phyloP scores from a whole-genome alignment of 2,888 invertebrate species.

The Heliothis peltigera region DNA sequence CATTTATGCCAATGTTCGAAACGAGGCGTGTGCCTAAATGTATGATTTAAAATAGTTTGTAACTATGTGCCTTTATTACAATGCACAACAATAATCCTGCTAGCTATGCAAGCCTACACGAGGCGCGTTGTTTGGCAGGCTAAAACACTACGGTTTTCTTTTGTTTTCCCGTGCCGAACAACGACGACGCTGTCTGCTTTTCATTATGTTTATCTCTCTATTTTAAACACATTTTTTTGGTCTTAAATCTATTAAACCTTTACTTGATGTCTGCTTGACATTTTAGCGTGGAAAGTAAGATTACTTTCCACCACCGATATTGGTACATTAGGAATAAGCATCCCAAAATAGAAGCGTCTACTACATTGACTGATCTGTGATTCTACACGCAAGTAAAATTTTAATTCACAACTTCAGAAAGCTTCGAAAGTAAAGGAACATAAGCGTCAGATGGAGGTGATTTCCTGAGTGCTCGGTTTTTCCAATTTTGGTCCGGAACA shows the following conservation, averaged over 20 bases:
- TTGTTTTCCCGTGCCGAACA: conserved; percentile 17
- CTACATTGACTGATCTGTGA: neutral
- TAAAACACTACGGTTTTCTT: neutral
- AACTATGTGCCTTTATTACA: neutral
- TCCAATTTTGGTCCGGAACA: conserved; percentile 45
- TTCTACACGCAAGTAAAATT: neutral
- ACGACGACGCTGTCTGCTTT: neutral
- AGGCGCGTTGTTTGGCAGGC: conserved; percentile 8
- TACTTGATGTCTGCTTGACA: neutral
- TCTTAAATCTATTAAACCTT: too few species aligned
- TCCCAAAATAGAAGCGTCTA: neutral
- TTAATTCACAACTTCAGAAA: conserved; percentile 18
- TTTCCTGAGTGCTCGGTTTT: conserved; percentile 51
- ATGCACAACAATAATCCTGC: neutral
- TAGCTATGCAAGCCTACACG: neutral
- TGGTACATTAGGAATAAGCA: neutral
- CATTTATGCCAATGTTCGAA: too few species aligned
- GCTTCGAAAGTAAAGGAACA: conserved; percentile 31
- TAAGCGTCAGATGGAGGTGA: conserved; percentile 36
- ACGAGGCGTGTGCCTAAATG: too few species aligned
- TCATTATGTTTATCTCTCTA: conserved; percentile 6
- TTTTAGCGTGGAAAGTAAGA: neutral
- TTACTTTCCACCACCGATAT: too few species aligned
- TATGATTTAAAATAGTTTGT: too few species aligned
- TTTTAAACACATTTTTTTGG: neutral